Evolutionary conservation across 2,888 invertebrate genomes (phyloP), one percentile per base, ranked within the genome.

Genomic region (Branchinecta sandiegonensis): DNA sequence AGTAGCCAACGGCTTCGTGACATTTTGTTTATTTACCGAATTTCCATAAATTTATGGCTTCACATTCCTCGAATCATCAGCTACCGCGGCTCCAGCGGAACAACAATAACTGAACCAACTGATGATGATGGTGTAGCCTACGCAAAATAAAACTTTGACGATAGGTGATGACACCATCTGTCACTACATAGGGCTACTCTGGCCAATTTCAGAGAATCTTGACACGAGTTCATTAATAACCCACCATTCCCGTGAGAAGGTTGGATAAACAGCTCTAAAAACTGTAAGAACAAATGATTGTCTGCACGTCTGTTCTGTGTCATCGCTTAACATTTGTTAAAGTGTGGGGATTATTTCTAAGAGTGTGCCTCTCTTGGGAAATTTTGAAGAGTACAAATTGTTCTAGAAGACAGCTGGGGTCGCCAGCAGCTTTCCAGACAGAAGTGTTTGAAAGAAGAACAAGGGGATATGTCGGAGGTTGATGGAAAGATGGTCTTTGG

Each of bases 271-370:
- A 56, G 56, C 56, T n/a, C 17, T 56, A 14, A 56, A 56, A 56
- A 56, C n/a, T 56, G 8, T 56, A 56, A 17, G 17, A 56, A 56
- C 56, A 56, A 56, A 56, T 56, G 56, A 56, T 56, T 56, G 56
- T 56, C 56, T 56, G 56, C 9, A 56, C 56, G 56, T 56, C 56
- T 56, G 56, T 56, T 56, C 56, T 14, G 17, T 56, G 56, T 56
- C 56, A 56, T 56, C 56, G 56, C 56, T 56, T 56, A 56, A 56
- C 56, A 56, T 56, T 56, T 56, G 56, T 56, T 56, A 56, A 56
- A 56, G 56, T 56, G 56, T 56, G 56, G 56, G 8, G 17, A 56
- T 56, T n/a, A 56, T 56, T 56, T 17, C 17, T 17, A 14, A 56
- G 17, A 17, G 17, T 56, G 56, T n/a, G 8, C n/a, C 56, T n/a